A percentile compares a stretch with the other conserved stretches of the same genome.
These are phyloP conservation scores for Phodopus roborovskii DNA, from an alignment of 2,113 vertebrate species.

Conservation along the genomic window DNA sequence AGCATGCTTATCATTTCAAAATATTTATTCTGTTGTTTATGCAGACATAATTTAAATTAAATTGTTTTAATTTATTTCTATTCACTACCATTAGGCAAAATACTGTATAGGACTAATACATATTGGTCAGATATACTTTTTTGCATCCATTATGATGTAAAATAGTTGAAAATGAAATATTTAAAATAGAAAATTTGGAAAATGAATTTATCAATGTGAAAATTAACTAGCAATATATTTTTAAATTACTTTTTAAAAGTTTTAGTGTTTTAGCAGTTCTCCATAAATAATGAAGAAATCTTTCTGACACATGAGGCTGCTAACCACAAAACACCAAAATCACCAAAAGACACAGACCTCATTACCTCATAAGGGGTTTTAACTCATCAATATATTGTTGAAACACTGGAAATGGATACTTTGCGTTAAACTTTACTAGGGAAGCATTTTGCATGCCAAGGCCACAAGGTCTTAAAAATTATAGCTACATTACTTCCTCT, in stretches of 20 bases:
- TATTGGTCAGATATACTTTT: slow-evolving; percentile 14
- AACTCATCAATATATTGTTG: background rate
- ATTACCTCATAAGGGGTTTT: background rate
- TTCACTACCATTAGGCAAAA: slow-evolving; percentile 8
- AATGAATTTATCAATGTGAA: background rate
- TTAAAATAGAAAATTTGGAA: slow-evolving; percentile 1
- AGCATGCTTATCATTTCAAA: slow-evolving; percentile 33
- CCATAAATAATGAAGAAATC: background rate
- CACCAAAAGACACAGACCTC: background rate
- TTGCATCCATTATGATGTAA: slow-evolving; percentile 21
- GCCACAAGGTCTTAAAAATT: background rate
- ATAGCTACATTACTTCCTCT: background rate
- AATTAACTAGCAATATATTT: background rate
- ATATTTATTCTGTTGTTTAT: slow-evolving; percentile 30
- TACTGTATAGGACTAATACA: slow-evolving; percentile 10
- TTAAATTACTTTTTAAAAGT: background rate
- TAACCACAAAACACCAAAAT: background rate
- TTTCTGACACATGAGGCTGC: background rate
- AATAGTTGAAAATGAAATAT: slow-evolving; percentile 22
- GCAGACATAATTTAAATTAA: slow-evolving; percentile 42
- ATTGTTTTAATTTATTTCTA: slow-evolving; percentile 50
- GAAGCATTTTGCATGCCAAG: slow-evolving; percentile 17
- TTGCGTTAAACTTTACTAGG: background rate
- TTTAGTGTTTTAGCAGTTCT: background rate
- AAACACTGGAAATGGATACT: background rate